Evolutionary conservation across 1,140 invertebrate species (phyloP), one percentile per base, ranked within the genome.

Genomic region (Heliconius congener): DNA sequence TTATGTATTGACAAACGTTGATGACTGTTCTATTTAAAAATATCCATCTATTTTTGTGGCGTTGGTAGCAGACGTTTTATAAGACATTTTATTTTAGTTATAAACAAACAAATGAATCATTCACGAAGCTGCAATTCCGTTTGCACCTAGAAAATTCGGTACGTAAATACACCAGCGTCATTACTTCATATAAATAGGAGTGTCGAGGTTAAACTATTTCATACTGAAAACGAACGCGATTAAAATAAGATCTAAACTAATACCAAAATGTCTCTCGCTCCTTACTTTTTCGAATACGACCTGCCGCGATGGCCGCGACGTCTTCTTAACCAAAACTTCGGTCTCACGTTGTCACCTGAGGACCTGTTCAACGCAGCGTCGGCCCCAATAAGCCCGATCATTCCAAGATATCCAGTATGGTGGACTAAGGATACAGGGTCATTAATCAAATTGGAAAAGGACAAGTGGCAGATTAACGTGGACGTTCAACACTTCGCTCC

Each of bases 401-500:
- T 89, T 8, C 85, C 90, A 13, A 81, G 89, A 9, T 78, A 88
- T 75, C 84, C 84, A 60, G 81, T 85, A 19, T 91, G 87, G 86
- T 91, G 89, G 91, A 88, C 89, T 5, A 86, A 87, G 66, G 86
- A 88, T 37, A 37, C 81, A 0, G 87, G 85, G 27, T 92, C 92
- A 1, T 84, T 90, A 18, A 91, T 94, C 70, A 94, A 93, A 81
- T 79, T 85, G 16, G 91, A 93, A 34, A 91, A 92, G 50, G 91
- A 94, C 71, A 92, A 92, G 73, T 97, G 96, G 87, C 96, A 97
- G 84, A 96, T 97, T 6, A 96, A 95, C 82, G 90, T 98, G 80
- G 98, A 99, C 85, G 97, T 99, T 2, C 96, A 97, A 57, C 98
- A 98, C 81, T 99, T 99, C 88, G 95, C 96, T 55, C 98, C 98